Evolutionary conservation across 2,113 vertebrate genomes (phyloP).

Genomic region (Peromyscus californicus): DNA sequence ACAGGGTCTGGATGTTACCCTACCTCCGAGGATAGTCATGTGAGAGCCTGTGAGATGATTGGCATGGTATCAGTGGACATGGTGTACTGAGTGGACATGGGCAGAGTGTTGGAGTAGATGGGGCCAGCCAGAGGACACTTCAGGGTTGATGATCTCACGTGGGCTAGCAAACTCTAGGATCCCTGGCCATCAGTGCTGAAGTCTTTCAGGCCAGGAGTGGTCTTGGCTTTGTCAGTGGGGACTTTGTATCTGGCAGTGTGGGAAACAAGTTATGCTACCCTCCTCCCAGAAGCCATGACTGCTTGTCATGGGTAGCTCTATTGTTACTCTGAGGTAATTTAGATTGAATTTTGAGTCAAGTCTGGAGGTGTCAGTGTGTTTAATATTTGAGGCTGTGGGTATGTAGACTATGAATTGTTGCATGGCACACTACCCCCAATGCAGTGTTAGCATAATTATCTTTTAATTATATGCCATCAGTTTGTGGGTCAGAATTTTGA

Average conservation of each 20-base stretch:
- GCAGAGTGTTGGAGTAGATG: neutral
- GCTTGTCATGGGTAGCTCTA: neutral
- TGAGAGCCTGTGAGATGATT: neutral
- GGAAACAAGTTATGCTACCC: neutral
- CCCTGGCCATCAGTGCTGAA: neutral
- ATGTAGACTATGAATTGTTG: neutral
- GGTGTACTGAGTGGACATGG: neutral
- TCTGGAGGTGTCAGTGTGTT: neutral
- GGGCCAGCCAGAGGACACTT: neutral
- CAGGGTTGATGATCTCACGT: neutral
- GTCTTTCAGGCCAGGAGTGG: neutral
- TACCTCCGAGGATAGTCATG: neutral
- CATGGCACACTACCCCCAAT: neutral
- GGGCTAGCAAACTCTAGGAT: neutral
- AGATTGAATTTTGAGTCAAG: constrained; percentile 48
- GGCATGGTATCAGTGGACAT: neutral
- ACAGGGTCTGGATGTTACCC: neutral
- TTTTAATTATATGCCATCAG: neutral
- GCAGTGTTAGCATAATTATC: neutral
- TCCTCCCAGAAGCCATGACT: neutral
- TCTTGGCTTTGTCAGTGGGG: neutral
- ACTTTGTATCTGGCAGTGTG: neutral
- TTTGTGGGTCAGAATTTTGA: constrained; percentile 8
- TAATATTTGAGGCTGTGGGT: neutral
- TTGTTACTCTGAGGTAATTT: constrained; percentile 29